Evolutionary conservation across 2,888 invertebrate species (phyloP).

Genomic region (Lydus trimaculatus): DNA sequence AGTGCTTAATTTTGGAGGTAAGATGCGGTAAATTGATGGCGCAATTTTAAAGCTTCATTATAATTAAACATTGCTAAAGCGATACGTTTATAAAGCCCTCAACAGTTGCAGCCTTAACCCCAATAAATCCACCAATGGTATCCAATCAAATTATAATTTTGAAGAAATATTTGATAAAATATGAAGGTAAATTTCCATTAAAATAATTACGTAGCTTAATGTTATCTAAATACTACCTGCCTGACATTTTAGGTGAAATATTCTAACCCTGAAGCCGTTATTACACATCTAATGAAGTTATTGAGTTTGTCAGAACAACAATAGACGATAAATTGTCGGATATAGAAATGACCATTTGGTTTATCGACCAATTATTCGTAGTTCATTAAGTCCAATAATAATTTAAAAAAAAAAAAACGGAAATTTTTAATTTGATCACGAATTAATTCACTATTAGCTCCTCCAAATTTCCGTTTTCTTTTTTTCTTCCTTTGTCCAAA

Average conservation of each 20-base stretch:
- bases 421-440: neutral
- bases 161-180: neutral
- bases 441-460: neutral
- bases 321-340: neutral
- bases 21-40: no score
- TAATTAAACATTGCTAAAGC: no score
- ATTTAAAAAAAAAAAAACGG: neutral
- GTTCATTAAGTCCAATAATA: neutral
- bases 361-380: neutral
- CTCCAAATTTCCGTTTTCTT: neutral
- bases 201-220: neutral
- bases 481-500: neutral
- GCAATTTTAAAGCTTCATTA: no score
- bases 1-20: no score
- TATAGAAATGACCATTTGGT: neutral
- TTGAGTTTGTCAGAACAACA: conserved; percentile 5
- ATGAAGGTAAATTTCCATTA: neutral
- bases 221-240: neutral
- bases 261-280: neutral
- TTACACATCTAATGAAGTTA: conserved; percentile 1
- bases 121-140: neutral
- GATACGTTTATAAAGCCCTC: no score
- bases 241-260: neutral
- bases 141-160: neutral
- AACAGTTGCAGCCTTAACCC: no score